A percentile compares a stretch with the other conserved stretches of the same genome.
phyloP scores from a whole-genome alignment of 1,140 invertebrate species.

The Drosophila ogumai region DNA sequence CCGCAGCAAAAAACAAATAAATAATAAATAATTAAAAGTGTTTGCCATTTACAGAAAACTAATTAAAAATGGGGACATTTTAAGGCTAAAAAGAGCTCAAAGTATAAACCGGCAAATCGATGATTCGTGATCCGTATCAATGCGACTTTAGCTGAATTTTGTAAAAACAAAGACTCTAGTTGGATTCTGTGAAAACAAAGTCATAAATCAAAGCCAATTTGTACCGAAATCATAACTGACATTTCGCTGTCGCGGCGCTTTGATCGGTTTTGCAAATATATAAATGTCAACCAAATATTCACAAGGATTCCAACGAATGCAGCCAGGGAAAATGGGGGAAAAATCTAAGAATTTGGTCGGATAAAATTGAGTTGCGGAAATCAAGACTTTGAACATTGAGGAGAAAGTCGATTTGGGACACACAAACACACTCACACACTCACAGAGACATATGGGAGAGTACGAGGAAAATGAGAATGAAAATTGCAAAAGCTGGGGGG shows the following conservation, averaged over 20 bases:
- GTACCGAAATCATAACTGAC: slow-evolving; percentile 43
- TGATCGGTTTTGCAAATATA: slow-evolving; percentile 52
- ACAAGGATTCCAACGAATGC: slow-evolving; percentile 17
- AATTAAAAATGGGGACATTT: background rate
- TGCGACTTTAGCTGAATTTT: slow-evolving; percentile 29
- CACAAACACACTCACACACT: slow-evolving; percentile 9
- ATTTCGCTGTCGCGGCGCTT: slow-evolving; percentile 50
- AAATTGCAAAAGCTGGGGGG: slow-evolving; percentile 14
- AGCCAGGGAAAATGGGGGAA: background rate
- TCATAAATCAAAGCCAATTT: slow-evolving; percentile 63
- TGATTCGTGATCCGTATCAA: background rate
- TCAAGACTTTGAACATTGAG: slow-evolving; percentile 26
- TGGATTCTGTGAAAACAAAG: slow-evolving; percentile 47
- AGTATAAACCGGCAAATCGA: no score
- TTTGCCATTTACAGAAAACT: background rate
- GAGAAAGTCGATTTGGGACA: slow-evolving; percentile 39
- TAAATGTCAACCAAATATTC: slow-evolving; percentile 70
- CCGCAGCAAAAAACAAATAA: background rate
- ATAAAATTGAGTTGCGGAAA: slow-evolving; percentile 17
- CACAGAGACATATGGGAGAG: background rate
- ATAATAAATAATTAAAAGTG: slow-evolving; percentile 2
- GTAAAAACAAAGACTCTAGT: slow-evolving; percentile 41
- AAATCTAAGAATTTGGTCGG: background rate
- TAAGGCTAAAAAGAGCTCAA: no score
- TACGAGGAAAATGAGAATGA: slow-evolving; percentile 10